These are phyloP conservation scores for Euplagia quadripunctaria DNA, from an alignment of 2,888 invertebrate species.

Conservation along the genomic window DNA sequence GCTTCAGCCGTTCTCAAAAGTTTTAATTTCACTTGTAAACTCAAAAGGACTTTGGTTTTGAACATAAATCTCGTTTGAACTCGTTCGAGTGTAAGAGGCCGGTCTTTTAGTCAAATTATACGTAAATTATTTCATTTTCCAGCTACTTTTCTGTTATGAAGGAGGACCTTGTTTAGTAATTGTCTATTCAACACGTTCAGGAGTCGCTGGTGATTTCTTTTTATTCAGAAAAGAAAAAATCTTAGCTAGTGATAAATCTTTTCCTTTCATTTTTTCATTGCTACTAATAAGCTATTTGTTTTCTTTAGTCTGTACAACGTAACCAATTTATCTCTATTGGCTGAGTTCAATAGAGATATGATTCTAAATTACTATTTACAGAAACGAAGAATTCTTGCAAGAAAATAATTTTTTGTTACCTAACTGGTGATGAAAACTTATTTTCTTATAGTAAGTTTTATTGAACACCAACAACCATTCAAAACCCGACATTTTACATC, in stretches of 20 bases:
- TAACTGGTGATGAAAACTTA: no score
- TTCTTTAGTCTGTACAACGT: not conserved
- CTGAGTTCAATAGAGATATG: not conserved
- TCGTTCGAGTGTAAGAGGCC: slow-evolving; percentile 12
- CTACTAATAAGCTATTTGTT: not conserved
- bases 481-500: no score
- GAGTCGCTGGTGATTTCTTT: not conserved
- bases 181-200: slow-evolving; percentile 10
- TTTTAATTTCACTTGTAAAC: slow-evolving; percentile 44
- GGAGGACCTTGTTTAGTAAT: slow-evolving; percentile 5
- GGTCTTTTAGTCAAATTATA: slow-evolving; percentile 24
- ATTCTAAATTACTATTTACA: not conserved
- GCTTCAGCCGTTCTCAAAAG: slow-evolving; percentile 23
- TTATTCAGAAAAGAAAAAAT: not conserved
- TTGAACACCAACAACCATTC: no score
- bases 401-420: not conserved
- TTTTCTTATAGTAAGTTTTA: no score
- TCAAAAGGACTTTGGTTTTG: slow-evolving; percentile 20
- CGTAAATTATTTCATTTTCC: slow-evolving; percentile 21
- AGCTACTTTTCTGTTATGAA: slow-evolving; percentile 7
- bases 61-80: slow-evolving; percentile 24
- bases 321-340: not conserved
- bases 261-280: not conserved
- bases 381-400: not conserved
- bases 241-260: no score